A percentile compares a stretch with the other conserved stretches of the same genome.
phyloP scores from a whole-genome alignment of 2,888 invertebrate genomes.

The Cantharis rufa region DNA sequence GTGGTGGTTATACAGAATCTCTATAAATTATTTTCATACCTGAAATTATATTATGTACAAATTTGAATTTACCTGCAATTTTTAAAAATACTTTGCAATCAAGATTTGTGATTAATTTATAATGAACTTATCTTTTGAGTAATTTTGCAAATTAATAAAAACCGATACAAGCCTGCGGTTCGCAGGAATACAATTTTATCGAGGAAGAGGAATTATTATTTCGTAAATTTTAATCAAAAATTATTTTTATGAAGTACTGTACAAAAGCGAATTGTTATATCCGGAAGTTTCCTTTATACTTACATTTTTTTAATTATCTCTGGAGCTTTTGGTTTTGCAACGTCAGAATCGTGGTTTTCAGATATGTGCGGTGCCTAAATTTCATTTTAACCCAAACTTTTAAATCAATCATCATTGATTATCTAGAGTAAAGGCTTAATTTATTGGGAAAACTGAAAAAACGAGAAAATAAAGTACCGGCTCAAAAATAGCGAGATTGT shows the following conservation, averaged over 20 bases:
- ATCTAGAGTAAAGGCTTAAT: not conserved
- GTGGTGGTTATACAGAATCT: not conserved
- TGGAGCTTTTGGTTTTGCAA: not conserved
- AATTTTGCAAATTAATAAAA: not conserved
- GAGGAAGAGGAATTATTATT: not conserved
- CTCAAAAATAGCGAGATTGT: not conserved
- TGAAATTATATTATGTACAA: not conserved
- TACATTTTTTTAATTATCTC: not conserved
- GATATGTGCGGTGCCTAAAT: not conserved
- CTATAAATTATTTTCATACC: not conserved
- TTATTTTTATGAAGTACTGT: not conserved
- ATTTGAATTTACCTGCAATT: not conserved
- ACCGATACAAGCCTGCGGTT: not conserved
- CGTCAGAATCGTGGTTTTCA: not conserved
- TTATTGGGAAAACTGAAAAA: not conserved
- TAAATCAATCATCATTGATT: not conserved
- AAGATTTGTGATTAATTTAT: not conserved
- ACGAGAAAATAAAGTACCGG: not conserved
- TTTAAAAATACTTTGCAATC: not conserved
- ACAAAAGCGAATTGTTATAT: not conserved
- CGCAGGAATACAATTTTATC: not conserved
- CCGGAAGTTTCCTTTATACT: not conserved
- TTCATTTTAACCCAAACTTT: not conserved
- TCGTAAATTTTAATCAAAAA: not conserved
- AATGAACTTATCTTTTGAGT: not conserved